Evolutionary conservation across 2,888 invertebrate species (phyloP), one percentile per base, ranked within the genome.

Genomic region (Pimpla rufipes): DNA sequence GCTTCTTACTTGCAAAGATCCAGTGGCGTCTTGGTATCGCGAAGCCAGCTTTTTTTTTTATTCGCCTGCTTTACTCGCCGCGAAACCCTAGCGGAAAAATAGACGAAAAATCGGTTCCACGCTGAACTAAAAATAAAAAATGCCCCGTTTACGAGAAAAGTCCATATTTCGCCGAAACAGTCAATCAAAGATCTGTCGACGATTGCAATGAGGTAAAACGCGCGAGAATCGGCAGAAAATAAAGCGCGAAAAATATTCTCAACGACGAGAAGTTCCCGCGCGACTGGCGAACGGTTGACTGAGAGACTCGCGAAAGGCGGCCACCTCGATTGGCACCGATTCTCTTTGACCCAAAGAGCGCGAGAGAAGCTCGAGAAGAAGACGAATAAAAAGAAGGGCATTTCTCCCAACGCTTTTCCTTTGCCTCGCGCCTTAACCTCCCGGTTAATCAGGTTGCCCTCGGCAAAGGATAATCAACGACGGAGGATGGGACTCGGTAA

Each of bases 401-500:
- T 23, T 16, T 23, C 23, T 13, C 52, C 29, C 45, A 74, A 64
- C 42, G 68, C 40, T 78, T 68, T n/a, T 75, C 35, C 74, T 79
- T 70, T 70, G 62, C 64, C 55, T 64, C 55, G 74, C 78, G 42
- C 62, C 78, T 78, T 74, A 62, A 82, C 42, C 73, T 68, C 52
- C 18, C 68, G 59, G 62, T 62, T 78, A 82, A 82, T 82, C 64
- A 78, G 78, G 78, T 78, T 82, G 64, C 78, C 68, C 47, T 23
- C 55, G 68, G 81, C 73, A 76, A 35, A 73, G 81, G 77, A 62
- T 78, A 82, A 82, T 82, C 73, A 82, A 64, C 76, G 81, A 55
- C 23, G 52, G 66, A 42, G 64, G 37, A 59, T 45, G 40, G 16
- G n/a, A 16, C 29, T 35, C 62, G 18, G 45, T 67, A 55, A 71